Conservation (phyloP, 2,113 vertebrate genomes). For the Chauna torquata region DNA sequence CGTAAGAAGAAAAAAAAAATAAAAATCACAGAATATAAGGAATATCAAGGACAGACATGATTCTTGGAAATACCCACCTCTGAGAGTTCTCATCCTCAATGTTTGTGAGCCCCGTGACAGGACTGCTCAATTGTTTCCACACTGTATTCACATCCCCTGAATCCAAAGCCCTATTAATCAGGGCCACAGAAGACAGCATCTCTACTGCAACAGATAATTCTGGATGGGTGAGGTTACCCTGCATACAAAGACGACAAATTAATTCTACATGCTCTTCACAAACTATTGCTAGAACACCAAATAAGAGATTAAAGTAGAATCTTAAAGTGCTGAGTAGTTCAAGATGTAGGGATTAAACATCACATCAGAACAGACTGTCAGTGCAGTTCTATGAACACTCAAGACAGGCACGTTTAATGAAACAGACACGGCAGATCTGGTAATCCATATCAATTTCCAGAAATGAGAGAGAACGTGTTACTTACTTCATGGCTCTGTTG, state of each 20-base stretch:
- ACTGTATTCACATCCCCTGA: conserved; percentile 85
- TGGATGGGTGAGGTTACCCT: conserved; percentile 90
- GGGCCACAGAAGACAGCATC: conserved; percentile 96
- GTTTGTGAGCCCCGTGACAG: conserved; percentile 91
- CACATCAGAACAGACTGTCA: neutral
- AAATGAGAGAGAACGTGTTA: neutral
- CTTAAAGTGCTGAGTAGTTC: neutral
- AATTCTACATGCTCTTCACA: neutral
- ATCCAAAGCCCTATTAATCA: conserved; percentile 93
- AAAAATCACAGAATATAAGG: neutral
- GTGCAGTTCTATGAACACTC: neutral
- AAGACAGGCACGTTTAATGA: neutral
- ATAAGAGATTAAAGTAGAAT: neutral
- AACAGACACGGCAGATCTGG: neutral
- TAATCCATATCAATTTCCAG: neutral
- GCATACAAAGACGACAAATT: neutral
- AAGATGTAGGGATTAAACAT: neutral
- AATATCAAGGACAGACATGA: neutral
- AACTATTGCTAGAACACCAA: neutral
- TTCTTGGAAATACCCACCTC: conserved; percentile 77
- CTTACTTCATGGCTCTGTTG: conserved; percentile 90
- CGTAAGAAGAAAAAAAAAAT: neutral
- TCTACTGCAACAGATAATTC: conserved; percentile 94
- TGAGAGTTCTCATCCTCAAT: conserved; percentile 93
- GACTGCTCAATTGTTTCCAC: conserved; percentile 91